Evolutionary conservation across 1,140 invertebrate genomes (phyloP).

Genomic region (Cryptotermes secundus): DNA sequence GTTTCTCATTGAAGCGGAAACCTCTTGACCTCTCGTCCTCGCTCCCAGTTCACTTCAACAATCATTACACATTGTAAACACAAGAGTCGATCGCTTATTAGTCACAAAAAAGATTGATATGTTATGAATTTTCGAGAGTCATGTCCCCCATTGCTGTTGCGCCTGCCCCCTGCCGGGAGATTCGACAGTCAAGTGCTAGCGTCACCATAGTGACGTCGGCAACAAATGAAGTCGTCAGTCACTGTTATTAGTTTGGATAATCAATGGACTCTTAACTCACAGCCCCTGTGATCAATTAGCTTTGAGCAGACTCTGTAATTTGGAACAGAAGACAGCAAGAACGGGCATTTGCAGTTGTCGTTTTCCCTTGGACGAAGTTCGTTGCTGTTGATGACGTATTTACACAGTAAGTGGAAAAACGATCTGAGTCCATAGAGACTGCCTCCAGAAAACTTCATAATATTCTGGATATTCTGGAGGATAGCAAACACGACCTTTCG

Average conservation of each 20-base stretch:
- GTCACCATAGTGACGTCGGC: neutral
- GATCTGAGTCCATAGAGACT: neutral
- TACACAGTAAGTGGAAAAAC: neutral
- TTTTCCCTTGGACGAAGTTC: neutral
- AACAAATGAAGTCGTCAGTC: slow-evolving; percentile 1
- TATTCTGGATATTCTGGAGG: too few relatives aligned
- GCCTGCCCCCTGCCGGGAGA: slow-evolving; percentile 6
- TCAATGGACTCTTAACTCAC: slow-evolving; percentile 2
- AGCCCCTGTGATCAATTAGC: neutral
- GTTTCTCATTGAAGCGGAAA: too few relatives aligned
- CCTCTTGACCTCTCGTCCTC: too few relatives aligned
- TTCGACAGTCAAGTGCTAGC: neutral
- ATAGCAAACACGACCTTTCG: too few relatives aligned
- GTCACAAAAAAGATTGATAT: neutral
- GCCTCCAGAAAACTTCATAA: neutral
- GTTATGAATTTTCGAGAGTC: slow-evolving; percentile 14
- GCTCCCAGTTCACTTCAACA: neutral
- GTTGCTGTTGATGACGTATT: neutral
- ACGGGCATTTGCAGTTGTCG: neutral
- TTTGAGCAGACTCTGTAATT: neutral
- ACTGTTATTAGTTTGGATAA: neutral
- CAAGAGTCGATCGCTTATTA: neutral
- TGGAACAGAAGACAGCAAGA: neutral
- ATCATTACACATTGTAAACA: neutral
- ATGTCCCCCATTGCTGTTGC: neutral